Conservation (phyloP, 2,888 invertebrate genomes). For the Chydorus sphaericus region DNA sequence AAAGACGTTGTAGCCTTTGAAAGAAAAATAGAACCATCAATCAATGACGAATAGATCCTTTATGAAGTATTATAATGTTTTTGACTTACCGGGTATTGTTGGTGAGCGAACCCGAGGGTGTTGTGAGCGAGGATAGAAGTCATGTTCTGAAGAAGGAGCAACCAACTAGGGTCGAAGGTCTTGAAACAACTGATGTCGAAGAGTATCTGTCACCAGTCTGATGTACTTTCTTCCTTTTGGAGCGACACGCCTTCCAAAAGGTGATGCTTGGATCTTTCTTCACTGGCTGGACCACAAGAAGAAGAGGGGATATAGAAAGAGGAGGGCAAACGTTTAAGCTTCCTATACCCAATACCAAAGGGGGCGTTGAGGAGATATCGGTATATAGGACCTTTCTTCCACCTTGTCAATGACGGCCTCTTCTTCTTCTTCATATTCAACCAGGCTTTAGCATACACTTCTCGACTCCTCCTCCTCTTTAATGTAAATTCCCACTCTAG, state of each 20-base stretch:
- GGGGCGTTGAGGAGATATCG: not conserved
- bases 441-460: too few relatives aligned
- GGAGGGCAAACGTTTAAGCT: slow-evolving; percentile 6
- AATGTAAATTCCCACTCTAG: slow-evolving; percentile 1
- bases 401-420: not conserved
- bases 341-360: not conserved
- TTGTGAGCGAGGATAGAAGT: not conserved
- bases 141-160: too few relatives aligned
- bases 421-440: not conserved
- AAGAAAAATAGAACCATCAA: too few relatives aligned
- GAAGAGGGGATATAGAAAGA: not conserved
- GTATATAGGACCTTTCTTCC: not conserved
- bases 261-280: too few relatives aligned
- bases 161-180: not conserved
- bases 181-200: not conserved
- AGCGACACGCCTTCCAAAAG: slow-evolving; percentile 2
- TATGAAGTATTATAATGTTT: too few relatives aligned
- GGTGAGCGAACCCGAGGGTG: not conserved
- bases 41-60: too few relatives aligned
- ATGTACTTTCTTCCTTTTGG: not conserved
- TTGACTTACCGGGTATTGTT: slow-evolving; percentile 2
- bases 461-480: not conserved
- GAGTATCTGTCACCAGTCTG: not conserved
- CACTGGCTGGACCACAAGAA: not conserved
- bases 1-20: too few relatives aligned